Base-by-base conservation (phyloP, 2,888 invertebrate genomes). In the Hartigia nigra region DNA sequence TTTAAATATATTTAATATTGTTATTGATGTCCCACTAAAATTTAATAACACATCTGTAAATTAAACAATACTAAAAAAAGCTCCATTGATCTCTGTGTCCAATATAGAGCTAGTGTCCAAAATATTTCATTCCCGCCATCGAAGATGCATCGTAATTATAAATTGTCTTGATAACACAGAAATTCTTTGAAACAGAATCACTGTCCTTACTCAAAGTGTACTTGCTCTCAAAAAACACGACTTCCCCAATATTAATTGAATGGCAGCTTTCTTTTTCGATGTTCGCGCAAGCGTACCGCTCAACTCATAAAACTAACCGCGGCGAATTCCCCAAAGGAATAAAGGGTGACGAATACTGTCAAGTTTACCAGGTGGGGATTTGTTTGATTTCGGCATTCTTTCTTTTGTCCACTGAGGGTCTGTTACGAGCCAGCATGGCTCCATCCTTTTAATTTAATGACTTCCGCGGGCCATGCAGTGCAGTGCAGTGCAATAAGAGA, bases 301-400 rank as follows among this genome's bases (percentile, higher is more conserved):
- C 23, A 9, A 55, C 23, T 55, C 55, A 55, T 23, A 23, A 55
- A 55, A 23, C 23, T 55, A 23, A 55, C 55, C 72, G 72, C 31
- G 72, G 14, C 12, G 72, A 72, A 72, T 72, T 72, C 32, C 12
- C 72, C 32, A 34, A 72, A 31, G 72, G 72, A 34, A 31, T 5
- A 32, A 72, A 72, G 32, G 31, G 72, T 72, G 72, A 72, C 72
- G 72, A 72, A 23, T 55, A 55, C 55, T 55, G 55, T 55, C 55
- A 23, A 55, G 55, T 23, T 23, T 23, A 9, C 23, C 23, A 55
- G 55, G 55, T 23, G 55, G 55, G 55, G 55, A 55, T 55, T 55
- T 55, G 23, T 23, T 55, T 23, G 23, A 55, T 55, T 55, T 55
- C 55, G 5, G 23, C 23, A 55, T 23, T 55, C 9, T 35, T 35